Evolutionary conservation across 2,113 vertebrate genomes (phyloP), one percentile per base, ranked within the genome.

Genomic region (Sylvilagus bachmani): DNA sequence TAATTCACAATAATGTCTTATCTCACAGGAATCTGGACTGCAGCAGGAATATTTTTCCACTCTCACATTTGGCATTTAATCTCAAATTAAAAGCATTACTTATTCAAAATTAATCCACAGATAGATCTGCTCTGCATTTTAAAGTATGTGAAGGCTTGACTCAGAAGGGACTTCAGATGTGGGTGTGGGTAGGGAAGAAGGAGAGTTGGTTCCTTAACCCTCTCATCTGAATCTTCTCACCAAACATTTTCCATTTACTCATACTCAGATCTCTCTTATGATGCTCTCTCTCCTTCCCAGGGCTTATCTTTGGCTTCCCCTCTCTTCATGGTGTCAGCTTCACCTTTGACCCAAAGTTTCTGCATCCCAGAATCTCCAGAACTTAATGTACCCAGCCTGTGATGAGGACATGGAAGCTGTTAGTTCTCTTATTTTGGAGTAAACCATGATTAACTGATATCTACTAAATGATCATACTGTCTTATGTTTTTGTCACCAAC

Each of bases 1-100:
- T 83, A 31, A 80, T 38, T 94, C 80, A 84, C 89, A 87, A 10
- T 5, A 9, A 81, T 29, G 14, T 85, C 75, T 79, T 88, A 38
- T 55, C 73, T 67, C 27, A 58, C 73, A 80, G 5, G 67, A 17
- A 27, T 88, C 81, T 69, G 64, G 83, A n/a, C 67, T 84, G 25
- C 74, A 83, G 31, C 67, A 73, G 71, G n/a, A 64, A 31, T 31
- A 61, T 71, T 67, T 86, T 38, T 51, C 38, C 51, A 73, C 22
- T 86, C 69, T 25, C 16, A 90, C 84, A 62, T 64, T 64, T 90
- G 64, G 27, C 25, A n/a, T 62, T 73, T 87, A 62, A 78, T 94
- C 51, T 93, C 31, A 80, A 93, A 78, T 92, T 94, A 22, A 97
- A 96, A 96, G 90, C 19, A 19, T 17, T 55, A 31, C 33, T 38